phyloP scores from a whole-genome alignment of 2,888 invertebrate genomes.

The Allolobophora icterica region DNA sequence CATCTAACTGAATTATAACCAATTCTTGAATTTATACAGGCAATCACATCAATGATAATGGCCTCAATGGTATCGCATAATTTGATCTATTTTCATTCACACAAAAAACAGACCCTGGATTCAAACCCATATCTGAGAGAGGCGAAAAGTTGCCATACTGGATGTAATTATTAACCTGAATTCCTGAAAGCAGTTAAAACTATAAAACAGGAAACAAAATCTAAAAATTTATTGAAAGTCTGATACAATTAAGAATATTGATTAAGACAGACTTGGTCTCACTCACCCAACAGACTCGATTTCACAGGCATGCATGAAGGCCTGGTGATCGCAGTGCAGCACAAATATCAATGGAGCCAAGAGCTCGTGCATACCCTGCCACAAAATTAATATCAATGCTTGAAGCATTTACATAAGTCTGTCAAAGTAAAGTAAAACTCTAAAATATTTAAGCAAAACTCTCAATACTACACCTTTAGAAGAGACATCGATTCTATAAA shows the following conservation, averaged over 20 bases:
- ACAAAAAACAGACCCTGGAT: no score
- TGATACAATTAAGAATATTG: not conserved
- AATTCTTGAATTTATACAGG: not conserved
- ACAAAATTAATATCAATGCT: not conserved
- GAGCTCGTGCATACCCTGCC: constrained; percentile 83
- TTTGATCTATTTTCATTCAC: no score
- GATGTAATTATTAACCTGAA: not conserved
- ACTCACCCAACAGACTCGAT: constrained; percentile 65
- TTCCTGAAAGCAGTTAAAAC: not conserved
- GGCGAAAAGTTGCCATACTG: not conserved
- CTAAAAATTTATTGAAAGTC: not conserved
- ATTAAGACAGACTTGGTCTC: not conserved
- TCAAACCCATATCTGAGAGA: not conserved
- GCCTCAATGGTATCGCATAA: not conserved
- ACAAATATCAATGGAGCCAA: constrained; percentile 81
- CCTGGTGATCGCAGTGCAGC: constrained; percentile 77
- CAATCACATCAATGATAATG: not conserved
- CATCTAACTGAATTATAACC: not conserved
- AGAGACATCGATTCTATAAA: not conserved
- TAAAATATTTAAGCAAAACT: not conserved
- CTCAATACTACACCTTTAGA: not conserved
- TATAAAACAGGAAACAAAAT: not conserved
- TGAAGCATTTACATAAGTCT: not conserved
- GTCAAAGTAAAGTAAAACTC: not conserved
- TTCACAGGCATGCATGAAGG: constrained; percentile 72